Conservation (phyloP, 2,888 invertebrate genomes). For the Metellina segmentata region DNA sequence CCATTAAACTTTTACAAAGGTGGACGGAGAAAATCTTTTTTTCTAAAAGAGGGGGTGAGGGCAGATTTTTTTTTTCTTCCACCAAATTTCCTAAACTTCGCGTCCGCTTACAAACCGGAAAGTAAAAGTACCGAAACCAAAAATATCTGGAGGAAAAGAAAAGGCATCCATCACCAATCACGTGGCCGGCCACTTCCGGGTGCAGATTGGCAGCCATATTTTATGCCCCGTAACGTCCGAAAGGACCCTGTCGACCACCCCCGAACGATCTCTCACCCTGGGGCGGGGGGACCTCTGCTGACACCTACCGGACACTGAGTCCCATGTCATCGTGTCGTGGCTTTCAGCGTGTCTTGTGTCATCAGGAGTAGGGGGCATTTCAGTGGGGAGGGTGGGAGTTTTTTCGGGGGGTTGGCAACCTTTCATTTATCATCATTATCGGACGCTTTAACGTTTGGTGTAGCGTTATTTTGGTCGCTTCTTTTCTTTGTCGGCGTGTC, state of each 20-base stretch:
- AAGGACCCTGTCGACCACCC: background rate
- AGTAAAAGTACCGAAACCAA: constrained; percentile 40
- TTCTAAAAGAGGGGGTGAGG: background rate
- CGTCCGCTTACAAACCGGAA: constrained; percentile 49
- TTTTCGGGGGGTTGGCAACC: background rate
- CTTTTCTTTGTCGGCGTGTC: constrained; percentile 23
- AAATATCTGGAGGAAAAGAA: constrained; percentile 15
- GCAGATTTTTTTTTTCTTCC: background rate
- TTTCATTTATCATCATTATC: constrained; percentile 72
- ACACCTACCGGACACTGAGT: constrained; percentile 60
- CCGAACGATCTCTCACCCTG: constrained; percentile 54
- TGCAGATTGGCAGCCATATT: constrained; percentile 72
- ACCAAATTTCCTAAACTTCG: constrained; percentile 62
- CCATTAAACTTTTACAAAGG: background rate
- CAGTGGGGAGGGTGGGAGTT: background rate
- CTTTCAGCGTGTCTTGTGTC: constrained; percentile 7
- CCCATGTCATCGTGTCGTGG: constrained; percentile 43
- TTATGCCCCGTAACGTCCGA: constrained; percentile 53
- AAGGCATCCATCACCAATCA: constrained; percentile 60
- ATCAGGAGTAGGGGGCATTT: background rate
- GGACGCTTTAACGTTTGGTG: constrained; percentile 50
- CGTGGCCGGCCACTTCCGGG: constrained; percentile 68
- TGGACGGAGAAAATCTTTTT: background rate
- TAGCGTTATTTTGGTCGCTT: constrained; percentile 45
- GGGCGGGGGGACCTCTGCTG: constrained; percentile 41